Base-by-base conservation (phyloP, 2,797 vertebrate genomes). In the Sebastes matsubarae region DNA sequence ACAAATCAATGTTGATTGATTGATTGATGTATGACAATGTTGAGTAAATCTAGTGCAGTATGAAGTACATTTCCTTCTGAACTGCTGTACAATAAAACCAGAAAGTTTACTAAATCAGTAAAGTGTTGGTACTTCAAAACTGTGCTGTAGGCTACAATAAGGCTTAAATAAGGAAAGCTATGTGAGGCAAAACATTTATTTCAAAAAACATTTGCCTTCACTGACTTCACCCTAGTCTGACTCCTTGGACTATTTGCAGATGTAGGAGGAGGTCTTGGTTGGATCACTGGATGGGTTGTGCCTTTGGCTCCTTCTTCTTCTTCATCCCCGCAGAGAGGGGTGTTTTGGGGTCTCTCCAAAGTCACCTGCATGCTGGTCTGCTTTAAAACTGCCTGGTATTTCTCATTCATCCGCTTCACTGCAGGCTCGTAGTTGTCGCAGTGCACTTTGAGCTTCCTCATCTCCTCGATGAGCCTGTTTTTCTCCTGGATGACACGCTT, bases 401-500 rank as follows among this genome's bases (percentile, higher is more conserved):
- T 99, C 34, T 97, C 97, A 70, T 92, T 94, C 85, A 98, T 84
- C 60, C 96, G 88, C 81, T 92, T 96, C 11, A 98, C 72, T 11
- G 91, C 85, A 4, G 96, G 94, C 73, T 97, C 96, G 52, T 96
- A 96, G 2, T 93, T 94, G 52, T 94, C 91, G 87, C 97, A 97
- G 90, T 97, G 96, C 38, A 89, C 75, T 90, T 96, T 97, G 54
- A 99, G 91, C 80, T 95, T 97, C 87, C 94, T 97, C 12, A 97
- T 93, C 65, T 97, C 97, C 89, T 91, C 93, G 34, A 96, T 90
- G 24, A 99, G 94, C 57, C 86, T 93, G 83, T 94, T 96, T 83
- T 96, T 98, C 92, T 99, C 97, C 89, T 98, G 97, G 12, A 95
- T 72, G 3, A 97, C 88, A 30, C 95, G 95, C 16, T 93, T 96